Evolutionary conservation across 2,888 invertebrate genomes (phyloP), one percentile per base, ranked within the genome.

Genomic region (Artemia sinica): DNA sequence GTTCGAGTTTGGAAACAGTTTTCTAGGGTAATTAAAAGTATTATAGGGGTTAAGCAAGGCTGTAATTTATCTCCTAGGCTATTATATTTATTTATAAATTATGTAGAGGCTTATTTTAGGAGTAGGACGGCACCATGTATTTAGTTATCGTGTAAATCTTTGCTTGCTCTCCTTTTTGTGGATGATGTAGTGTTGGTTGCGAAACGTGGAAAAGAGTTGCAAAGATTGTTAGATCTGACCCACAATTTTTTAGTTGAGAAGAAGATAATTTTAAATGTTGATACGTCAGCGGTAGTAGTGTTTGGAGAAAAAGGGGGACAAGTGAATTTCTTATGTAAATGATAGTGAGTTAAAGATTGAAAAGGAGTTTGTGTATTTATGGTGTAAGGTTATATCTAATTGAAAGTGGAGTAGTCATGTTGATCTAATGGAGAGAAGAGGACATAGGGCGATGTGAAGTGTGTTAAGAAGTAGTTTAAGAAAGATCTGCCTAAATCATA

Each of bases 61-160:
- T 18, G 18, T 18, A 18, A 18, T 18, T 18, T 18, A 18, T 18
- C 18, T 18, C 18, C 18, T 18, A 18, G 52, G 52, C n/a, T 52
- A n/a, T 52, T 52, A 52, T 52, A 12, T 52, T 52, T 52, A 52
- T 52, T 52, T 52, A 52, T 12, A 52, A 52, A 52, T 52, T 12
- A 52, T 52, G n/a, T 52, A 52, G 13, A 12, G 52, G 52, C 12
- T 52, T 52, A 52, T 52, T 52, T 52, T 52, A 52, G n/a, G n/a
- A 52, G 52, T 52, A 52, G 52, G n/a, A n/a, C 52, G n/a, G 52
- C 52, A 52, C 52, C 52, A 52, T 52, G 52, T 52, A n/a, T 52
- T 12, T 12, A 52, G n/a, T 52, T 52, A 52, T 52, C 52, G n/a
- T 12, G 52, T 52, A 52, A 52, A 52, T 13, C n/a, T 52, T 52